phyloP scores from a whole-genome alignment of 2,888 invertebrate species.

The Netelia fuscicornis region DNA sequence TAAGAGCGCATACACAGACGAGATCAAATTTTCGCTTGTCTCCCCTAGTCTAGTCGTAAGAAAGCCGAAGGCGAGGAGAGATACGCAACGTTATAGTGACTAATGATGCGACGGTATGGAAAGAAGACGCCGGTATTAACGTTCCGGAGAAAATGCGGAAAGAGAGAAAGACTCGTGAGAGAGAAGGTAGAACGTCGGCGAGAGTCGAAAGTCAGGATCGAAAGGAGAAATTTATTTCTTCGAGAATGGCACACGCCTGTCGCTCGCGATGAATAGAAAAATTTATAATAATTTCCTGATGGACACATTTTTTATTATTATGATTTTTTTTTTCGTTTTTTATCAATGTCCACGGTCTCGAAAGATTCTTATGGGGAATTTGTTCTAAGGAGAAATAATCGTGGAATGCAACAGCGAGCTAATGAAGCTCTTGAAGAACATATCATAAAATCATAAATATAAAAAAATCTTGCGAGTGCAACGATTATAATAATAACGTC shows the following conservation, averaged over 20 bases:
- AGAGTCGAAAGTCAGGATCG: conserved; percentile 72
- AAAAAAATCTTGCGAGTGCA: neutral
- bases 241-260: conserved; percentile 21
- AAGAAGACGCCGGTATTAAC: conserved; percentile 56
- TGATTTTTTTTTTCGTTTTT: neutral
- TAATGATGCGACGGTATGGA: conserved; percentile 76
- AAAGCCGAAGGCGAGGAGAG: conserved; percentile 61
- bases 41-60: conserved; percentile 49
- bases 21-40: conserved; percentile 72
- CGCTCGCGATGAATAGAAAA: conserved; percentile 6
- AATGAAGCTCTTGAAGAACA: conserved; percentile 53
- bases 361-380: conserved; percentile 19
- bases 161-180: conserved; percentile 63
- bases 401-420: conserved; percentile 59
- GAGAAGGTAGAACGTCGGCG: conserved; percentile 71
- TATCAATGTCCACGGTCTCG: neutral
- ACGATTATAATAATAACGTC: conserved; percentile 33
- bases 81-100: conserved; percentile 77
- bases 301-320: conserved; percentile 34
- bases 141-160: conserved; percentile 62
- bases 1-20: conserved; percentile 62
- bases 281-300: conserved; percentile 55
- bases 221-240: conserved; percentile 64
- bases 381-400: conserved; percentile 31
- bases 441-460: conserved; percentile 2